Base-by-base conservation (phyloP, 2,888 invertebrate genomes). In the Drosophila barbarae region DNA sequence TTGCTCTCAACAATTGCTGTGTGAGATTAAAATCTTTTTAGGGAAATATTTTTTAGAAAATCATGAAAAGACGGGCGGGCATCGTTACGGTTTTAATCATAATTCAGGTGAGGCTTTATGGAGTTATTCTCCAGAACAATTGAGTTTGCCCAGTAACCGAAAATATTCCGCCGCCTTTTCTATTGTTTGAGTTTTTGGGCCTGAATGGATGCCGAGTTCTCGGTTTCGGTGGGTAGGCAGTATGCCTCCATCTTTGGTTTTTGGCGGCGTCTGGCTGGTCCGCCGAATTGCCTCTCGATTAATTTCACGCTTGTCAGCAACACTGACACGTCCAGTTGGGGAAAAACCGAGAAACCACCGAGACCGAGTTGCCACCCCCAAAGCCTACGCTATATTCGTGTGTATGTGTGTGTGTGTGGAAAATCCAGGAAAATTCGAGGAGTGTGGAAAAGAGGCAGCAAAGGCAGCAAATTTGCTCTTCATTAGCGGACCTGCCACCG, bases 231-330 rank as follows among this genome's bases (percentile, higher is more conserved):
- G 13, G 18, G 21, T 39, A 7, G 3, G 3, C 1, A 41, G 23
- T 3, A 26, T 7, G 26, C 26, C 26, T 23, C 15, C 10, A 28
- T 41, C 41, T 41, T 35, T 39, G 39, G 52, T 15, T 26, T 32
- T 41, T 49, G 47, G n/a, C 23, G 23, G 7, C 41, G 46, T 30
- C 38, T 36, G 55, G 56, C 46, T 23, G 41, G 46, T 66, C 60
- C 66, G 68, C 53, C 69, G 82, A 84, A 81, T 84, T 84, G 86
- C 82, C 85, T 81, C 78, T 82, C 86, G 81, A 81, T 81, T 81
- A 81, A 81, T 81, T 81, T 81, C 86, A 81, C 86, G 81, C 86
- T 85, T 81, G 81, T 81, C 81, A 81, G 81, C 81, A 72, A 69
- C 69, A 59, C 72, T 81, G 86, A 81, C 72, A 81, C 79, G 77